Percentiles rank a stretch among this genome's conserved stretches.
phyloP scores from a whole-genome alignment of 2,888 invertebrate genomes.

The Prenolepis imparis region DNA sequence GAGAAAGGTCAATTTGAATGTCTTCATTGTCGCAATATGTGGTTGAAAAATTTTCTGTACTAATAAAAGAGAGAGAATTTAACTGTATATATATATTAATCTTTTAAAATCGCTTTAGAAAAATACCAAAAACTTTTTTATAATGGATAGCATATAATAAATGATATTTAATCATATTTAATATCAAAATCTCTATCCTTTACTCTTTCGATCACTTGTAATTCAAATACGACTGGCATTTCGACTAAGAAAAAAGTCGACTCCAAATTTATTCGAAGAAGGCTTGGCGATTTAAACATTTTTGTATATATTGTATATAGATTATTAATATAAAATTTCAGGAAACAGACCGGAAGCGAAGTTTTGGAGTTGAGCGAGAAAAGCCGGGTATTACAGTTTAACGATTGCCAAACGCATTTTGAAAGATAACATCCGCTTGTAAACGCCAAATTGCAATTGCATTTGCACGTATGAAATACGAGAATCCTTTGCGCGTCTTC shows the following conservation, averaged over 20 bases:
- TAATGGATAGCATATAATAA: not conserved
- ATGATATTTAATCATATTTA: conserved; percentile 1
- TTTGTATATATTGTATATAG: not conserved
- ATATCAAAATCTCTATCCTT: not conserved
- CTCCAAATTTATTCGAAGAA: not conserved
- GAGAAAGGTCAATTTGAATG: not conserved
- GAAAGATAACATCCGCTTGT: not conserved
- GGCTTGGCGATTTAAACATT: not conserved
- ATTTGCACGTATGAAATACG: not conserved
- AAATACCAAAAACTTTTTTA: not conserved
- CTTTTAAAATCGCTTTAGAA: not conserved
- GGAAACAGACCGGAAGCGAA: not conserved
- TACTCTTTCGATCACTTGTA: not conserved
- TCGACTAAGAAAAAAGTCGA: not conserved
- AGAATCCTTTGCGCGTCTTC: not conserved
- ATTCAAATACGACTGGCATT: not conserved
- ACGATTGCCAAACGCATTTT: conserved; percentile 18
- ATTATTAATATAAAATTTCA: not conserved
- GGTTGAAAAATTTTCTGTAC: not conserved
- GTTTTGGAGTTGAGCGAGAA: not conserved
- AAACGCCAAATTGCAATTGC: conserved; percentile 6
- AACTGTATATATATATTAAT: not conserved
- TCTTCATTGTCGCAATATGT: not conserved
- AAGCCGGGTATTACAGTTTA: not conserved
- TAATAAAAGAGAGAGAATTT: conserved; percentile 7